Base-by-base conservation (phyloP, 2,888 invertebrate species). In the Drosophila nr. perissopoda region DNA sequence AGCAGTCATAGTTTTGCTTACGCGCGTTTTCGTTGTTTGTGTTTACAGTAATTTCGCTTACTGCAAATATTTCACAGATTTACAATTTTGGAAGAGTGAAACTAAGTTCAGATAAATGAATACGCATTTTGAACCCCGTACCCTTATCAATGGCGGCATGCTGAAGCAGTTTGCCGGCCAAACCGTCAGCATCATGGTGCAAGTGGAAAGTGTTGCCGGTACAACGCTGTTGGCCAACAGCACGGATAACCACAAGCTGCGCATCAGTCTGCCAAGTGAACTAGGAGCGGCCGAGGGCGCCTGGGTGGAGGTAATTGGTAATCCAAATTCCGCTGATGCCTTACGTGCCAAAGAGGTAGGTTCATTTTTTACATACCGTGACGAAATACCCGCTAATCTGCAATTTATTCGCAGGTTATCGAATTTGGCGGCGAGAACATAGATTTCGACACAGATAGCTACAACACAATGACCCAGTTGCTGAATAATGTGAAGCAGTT, bases 261-360 rank as follows among this genome's bases (percentile, higher is more conserved):
- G 88, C 2, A 89, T 93, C 0, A 83, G 72, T 25, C 59, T 93
- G 29, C 76, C 87, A 0, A 89, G 86, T 21, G 79, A 91, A 0
- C 48, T 92, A 2, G 81, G 71, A 25, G 90, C 88, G 0, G 79
- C 84, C 0, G 56, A 83, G 4, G 90, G 90, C 1, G 86, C 89
- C 60, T 93, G 93, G 93, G 89, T 93, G 29, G 93, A 93, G 79
- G 80, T 93, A 0, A 92, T 93, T 60, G 93, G 93, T 5, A 66
- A 78, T 13, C 71, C 87, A 11, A 77, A 61, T 13, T 87, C 91
- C 1, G 65, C 74, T 1, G 89, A 91, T 63, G 60, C 82, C 8
- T 81, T 93, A 56, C 85, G 90, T 10, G 92, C 90, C 27, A 91
- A 89, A 58, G 93, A 93, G 83, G 93, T 93, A 63, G 62, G 62